Evolutionary conservation across 2,113 vertebrate genomes (phyloP).

Genomic region (Archilochus colubris): DNA sequence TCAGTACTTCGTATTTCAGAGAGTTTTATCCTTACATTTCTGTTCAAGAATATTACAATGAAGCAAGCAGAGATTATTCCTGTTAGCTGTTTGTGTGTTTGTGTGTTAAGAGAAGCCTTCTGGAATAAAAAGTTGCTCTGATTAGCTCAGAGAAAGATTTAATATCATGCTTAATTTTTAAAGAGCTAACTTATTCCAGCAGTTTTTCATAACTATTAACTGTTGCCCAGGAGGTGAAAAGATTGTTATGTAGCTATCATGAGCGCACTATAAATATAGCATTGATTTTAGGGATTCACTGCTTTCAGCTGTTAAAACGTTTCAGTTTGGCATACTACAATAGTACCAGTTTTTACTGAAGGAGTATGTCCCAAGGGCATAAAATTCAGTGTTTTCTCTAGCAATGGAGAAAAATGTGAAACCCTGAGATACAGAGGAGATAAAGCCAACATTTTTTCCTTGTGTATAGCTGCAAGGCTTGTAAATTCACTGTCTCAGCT

Average conservation of each 20-base stretch:
- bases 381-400: neutral
- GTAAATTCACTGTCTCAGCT: neutral
- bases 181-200: neutral
- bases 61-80: neutral
- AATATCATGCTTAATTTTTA: neutral
- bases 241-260: neutral
- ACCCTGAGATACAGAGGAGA: neutral
- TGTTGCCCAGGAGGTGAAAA: neutral
- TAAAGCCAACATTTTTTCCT: neutral
- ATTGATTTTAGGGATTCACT: neutral
- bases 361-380: neutral
- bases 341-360: neutral
- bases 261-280: neutral
- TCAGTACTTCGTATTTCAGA: neutral
- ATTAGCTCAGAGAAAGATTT: neutral
- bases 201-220: neutral
- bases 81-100: neutral
- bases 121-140: neutral
- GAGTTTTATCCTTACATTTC: neutral
- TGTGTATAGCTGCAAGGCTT: neutral
- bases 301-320: neutral
- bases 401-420: neutral
- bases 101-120: neutral
- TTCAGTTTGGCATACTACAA: neutral
- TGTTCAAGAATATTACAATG: neutral